Percentiles rank a stretch among this genome's conserved stretches.
phyloP scores from a whole-genome alignment of 2,113 vertebrate genomes.

The Epinephelus fuscoguttatus region DNA sequence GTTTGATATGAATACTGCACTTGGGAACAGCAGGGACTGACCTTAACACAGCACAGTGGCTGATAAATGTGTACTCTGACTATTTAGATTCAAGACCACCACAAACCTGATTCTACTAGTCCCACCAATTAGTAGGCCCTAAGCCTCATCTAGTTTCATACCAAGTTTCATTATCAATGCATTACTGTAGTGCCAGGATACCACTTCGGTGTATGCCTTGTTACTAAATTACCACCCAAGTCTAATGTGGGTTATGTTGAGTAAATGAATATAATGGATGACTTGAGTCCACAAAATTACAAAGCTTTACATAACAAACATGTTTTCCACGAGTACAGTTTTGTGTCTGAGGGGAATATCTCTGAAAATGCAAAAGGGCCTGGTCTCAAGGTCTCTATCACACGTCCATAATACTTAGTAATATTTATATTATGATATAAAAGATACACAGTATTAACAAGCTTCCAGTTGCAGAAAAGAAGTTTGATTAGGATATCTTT shows the following conservation, averaged over 20 bases:
- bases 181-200: neutral
- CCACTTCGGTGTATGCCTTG: neutral
- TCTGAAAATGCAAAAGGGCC: neutral
- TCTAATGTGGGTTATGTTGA: constrained; percentile 3
- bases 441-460: neutral
- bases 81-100: neutral
- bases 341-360: neutral
- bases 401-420: neutral
- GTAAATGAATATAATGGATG: constrained; percentile 18
- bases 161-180: neutral
- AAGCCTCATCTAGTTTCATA: neutral
- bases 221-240: constrained; percentile 17
- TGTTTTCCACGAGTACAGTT: constrained; percentile 45
- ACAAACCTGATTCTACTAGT: neutral
- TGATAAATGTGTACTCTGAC: neutral
- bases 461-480: neutral
- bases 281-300: neutral
- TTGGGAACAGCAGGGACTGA: neutral
- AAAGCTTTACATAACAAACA: neutral
- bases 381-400: neutral
- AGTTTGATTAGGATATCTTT: neutral
- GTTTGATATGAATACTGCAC: neutral
- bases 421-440: neutral
- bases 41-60: neutral
- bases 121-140: neutral